Percentiles rank a stretch among this genome's conserved stretches.
phyloP scores from a whole-genome alignment of 1,140 invertebrate species.

The Bilobella aurantiaca region DNA sequence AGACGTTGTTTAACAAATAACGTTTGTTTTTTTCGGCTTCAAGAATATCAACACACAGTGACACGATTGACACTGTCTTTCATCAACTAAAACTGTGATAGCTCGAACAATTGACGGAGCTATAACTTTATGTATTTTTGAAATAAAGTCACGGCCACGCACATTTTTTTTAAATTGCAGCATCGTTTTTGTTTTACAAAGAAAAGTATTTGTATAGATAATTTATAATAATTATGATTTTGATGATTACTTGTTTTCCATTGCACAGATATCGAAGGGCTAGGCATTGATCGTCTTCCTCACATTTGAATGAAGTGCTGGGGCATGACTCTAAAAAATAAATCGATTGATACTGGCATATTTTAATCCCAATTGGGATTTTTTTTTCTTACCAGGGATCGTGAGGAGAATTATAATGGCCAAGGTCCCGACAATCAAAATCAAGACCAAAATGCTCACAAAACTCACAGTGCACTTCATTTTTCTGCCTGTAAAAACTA shows the following conservation, averaged over 20 bases:
- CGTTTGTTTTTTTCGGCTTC: no score
- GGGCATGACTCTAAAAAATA: not conserved
- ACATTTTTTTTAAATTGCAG: no score
- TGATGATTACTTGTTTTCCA: not conserved
- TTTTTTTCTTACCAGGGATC: not conserved
- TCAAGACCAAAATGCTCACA: not conserved
- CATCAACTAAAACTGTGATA: not conserved
- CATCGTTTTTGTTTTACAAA: no score
- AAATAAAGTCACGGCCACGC: no score
- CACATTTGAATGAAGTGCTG: not conserved
- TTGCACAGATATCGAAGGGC: not conserved
- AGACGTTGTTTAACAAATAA: no score
- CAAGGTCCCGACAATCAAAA: not conserved
- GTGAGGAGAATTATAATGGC: not conserved
- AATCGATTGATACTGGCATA: not conserved
- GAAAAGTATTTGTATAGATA: no score
- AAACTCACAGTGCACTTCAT: conserved; percentile 2
- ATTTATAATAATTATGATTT: no score
- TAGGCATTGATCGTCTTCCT: not conserved
- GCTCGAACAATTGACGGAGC: not conserved
- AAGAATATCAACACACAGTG: not conserved
- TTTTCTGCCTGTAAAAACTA: no score
- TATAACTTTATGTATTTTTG: no score
- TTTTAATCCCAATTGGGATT: not conserved
- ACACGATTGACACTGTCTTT: not conserved